phyloP scores from a whole-genome alignment of 1,140 invertebrate genomes.

The Andrena cerasifolii region DNA sequence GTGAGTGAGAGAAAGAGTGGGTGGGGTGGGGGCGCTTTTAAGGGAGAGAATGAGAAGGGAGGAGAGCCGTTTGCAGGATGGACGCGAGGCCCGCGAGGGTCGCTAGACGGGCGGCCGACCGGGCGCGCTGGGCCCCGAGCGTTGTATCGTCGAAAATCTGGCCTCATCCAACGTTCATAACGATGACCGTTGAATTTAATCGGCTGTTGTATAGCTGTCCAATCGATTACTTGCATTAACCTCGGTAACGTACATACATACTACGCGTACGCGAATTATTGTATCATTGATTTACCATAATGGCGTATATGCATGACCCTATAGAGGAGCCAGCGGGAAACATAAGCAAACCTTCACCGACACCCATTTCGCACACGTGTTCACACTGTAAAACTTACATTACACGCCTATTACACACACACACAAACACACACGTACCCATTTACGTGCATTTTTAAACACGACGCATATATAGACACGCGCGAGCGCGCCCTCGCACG shows the following conservation, averaged over 20 bases:
- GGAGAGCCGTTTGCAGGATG: background rate
- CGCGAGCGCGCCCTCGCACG: too few relatives aligned
- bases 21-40: background rate
- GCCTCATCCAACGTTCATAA: conserved; percentile 24
- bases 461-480: background rate
- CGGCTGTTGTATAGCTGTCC: conserved; percentile 63
- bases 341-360: conserved; percentile 42
- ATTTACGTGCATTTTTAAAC: conserved; percentile 8
- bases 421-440: conserved; percentile 4
- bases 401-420: conserved; percentile 2
- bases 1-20: background rate
- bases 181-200: conserved; percentile 67
- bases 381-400: conserved; percentile 13
- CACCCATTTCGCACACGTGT: conserved; percentile 28
- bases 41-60: background rate
- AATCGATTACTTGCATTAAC: conserved; percentile 69
- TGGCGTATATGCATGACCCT: conserved; percentile 63
- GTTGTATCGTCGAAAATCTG: conserved; percentile 42
- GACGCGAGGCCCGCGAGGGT: background rate
- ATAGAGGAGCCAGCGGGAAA: conserved; percentile 51
- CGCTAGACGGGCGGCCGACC: conserved; percentile 4
- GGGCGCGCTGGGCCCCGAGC: conserved; percentile 4
- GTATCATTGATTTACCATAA: conserved; percentile 66
- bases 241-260: conserved; percentile 55
- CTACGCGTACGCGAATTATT: conserved; percentile 62